These are phyloP conservation scores for Timema cristinae DNA, from an alignment of 2,888 invertebrate species.

Conservation along the genomic window DNA sequence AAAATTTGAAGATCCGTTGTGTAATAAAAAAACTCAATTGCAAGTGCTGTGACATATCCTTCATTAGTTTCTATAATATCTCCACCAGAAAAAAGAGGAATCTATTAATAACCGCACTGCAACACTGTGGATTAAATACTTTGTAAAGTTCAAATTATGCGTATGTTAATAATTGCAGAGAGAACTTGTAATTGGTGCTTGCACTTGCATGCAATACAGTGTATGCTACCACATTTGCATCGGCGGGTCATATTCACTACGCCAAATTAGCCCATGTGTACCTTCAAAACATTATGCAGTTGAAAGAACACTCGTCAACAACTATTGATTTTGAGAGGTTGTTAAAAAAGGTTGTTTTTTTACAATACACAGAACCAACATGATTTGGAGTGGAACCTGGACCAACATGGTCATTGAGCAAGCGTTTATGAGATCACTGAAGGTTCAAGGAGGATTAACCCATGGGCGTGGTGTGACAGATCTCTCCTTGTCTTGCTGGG, in stretches of 20 bases:
- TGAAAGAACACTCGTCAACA: background rate
- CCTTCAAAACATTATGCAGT: background rate
- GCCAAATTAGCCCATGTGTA: background rate
- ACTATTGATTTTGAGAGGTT: background rate
- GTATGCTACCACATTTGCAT: background rate
- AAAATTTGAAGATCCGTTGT: no score
- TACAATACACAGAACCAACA: background rate
- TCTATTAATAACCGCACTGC: background rate
- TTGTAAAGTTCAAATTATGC: background rate
- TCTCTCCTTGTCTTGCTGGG: no score
- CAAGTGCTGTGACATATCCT: no score
- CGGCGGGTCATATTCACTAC: background rate
- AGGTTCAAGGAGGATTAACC: background rate
- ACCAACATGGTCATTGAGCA: background rate
- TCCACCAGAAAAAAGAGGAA: background rate
- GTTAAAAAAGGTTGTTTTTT: background rate
- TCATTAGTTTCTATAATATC: background rate
- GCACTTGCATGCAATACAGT: background rate
- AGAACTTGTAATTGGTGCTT: background rate
- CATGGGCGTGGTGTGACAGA: background rate
- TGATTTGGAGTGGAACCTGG: background rate
- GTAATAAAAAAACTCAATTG: no score
- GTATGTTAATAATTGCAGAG: background rate
- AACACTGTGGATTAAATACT: background rate
- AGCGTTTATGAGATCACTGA: background rate